Conservation (phyloP, 2,113 vertebrate genomes). For the Salvelinus namaycush region DNA sequence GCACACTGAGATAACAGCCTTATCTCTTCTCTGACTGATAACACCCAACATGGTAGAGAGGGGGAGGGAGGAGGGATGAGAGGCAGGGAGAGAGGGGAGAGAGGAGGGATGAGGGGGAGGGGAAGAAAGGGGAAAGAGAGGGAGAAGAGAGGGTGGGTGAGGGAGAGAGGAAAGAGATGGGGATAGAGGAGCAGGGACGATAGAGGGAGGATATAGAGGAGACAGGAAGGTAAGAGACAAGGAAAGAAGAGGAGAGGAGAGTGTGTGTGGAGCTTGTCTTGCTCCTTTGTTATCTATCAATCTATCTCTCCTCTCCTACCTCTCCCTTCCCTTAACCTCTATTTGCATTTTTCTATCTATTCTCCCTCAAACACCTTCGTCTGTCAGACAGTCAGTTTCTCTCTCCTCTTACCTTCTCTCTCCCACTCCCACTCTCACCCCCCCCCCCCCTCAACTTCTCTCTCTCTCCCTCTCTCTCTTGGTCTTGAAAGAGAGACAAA, state of each 20-base stretch:
- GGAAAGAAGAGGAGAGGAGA: conserved; percentile 30
- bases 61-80: conserved; percentile 12
- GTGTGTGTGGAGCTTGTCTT: no score
- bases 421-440: neutral
- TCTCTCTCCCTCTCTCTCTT: no score
- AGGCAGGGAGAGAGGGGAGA: neutral
- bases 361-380: conserved; percentile 7
- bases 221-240: conserved; percentile 4
- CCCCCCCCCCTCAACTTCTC: conserved; percentile 4
- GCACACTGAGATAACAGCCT: conserved; percentile 74
- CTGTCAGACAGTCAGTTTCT: neutral
- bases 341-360: conserved; percentile 13
- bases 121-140: neutral
- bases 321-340: conserved; percentile 9
- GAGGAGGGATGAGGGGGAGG: conserved; percentile 31
- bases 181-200: no score
- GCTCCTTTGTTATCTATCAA: neutral
- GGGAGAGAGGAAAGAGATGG: no score
- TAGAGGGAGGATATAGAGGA: no score
- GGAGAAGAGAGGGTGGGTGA: no score
- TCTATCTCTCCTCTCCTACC: neutral
- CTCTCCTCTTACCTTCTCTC: neutral
- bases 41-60: conserved; percentile 70
- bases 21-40: conserved; percentile 75
- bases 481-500: conserved; percentile 67